Conservation (phyloP, 2,888 invertebrate genomes). For the Sminthurinus aureus region DNA sequence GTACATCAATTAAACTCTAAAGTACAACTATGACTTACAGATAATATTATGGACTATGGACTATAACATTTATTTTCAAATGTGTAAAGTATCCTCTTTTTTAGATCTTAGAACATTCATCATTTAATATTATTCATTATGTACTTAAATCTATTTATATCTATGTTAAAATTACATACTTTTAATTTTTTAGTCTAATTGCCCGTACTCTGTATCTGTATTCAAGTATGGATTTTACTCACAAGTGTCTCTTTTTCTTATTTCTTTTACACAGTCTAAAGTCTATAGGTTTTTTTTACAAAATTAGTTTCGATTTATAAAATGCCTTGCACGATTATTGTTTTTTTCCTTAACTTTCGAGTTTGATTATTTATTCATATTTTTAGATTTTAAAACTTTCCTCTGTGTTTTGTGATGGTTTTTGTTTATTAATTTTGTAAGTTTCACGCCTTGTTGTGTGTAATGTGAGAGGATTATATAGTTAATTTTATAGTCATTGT, state of each 20-base stretch:
- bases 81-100: too few relatives aligned
- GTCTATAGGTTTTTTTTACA: neutral
- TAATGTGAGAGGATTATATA: too few relatives aligned
- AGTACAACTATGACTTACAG: too few relatives aligned
- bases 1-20: too few relatives aligned
- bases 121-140: neutral
- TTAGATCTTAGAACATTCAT: neutral
- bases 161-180: too few relatives aligned
- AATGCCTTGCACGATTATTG: conserved; percentile 17
- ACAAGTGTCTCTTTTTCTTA: neutral
- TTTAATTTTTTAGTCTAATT: too few relatives aligned
- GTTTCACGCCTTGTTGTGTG: too few relatives aligned
- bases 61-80: too few relatives aligned
- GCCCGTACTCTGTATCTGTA: neutral
- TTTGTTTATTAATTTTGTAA: neutral
- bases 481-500: too few relatives aligned
- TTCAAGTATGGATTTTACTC: neutral
- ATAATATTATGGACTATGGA: too few relatives aligned
- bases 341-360: neutral
- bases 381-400: neutral
- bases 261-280: neutral
- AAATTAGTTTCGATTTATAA: conserved; percentile 23
- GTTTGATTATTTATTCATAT: neutral
- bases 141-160: neutral
- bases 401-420: neutral